A percentile compares a stretch with the other conserved stretches of the same genome.
phyloP scores from a whole-genome alignment of 2,888 invertebrate species.

The Panzeria rudis region DNA sequence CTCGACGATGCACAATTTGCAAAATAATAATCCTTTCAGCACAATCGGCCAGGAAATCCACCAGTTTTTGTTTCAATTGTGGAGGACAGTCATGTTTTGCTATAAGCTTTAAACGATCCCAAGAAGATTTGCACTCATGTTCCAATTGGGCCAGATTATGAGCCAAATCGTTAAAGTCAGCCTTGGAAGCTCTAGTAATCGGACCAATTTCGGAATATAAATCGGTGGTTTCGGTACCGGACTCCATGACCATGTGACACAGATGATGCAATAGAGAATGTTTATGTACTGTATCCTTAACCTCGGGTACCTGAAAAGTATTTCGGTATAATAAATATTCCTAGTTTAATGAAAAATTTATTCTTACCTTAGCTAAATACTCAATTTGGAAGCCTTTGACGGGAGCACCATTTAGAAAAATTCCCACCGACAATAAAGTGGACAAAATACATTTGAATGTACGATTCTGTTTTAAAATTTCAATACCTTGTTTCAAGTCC shows the following conservation, averaged over 20 bases:
- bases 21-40: slow-evolving; percentile 98
- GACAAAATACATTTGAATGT: slow-evolving; percentile 98
- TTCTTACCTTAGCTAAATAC: slow-evolving; percentile 91
- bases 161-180: slow-evolving; percentile 96
- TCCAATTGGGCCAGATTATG: slow-evolving; percentile 95
- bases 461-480: slow-evolving; percentile 94
- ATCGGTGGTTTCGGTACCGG: slow-evolving; percentile 97
- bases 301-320: slow-evolving; percentile 91
- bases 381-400: slow-evolving; percentile 99
- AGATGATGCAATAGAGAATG: slow-evolving; percentile 98
- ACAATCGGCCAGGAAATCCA: slow-evolving; percentile 97
- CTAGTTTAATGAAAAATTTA: neutral
- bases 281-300: slow-evolving; percentile 99
- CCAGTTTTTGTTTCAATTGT: slow-evolving; percentile 96
- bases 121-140: slow-evolving; percentile 97
- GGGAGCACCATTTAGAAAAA: slow-evolving; percentile 96
- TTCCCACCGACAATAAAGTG: slow-evolving; percentile 96
- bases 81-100: slow-evolving; percentile 96
- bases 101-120: slow-evolving; percentile 97
- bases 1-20: slow-evolving; percentile 94
- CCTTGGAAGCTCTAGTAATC: slow-evolving; percentile 94
- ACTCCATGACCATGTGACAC: slow-evolving; percentile 98
- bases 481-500: slow-evolving; percentile 99
- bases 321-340: neutral
- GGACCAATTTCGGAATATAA: slow-evolving; percentile 98